Evolutionary conservation across 2,888 invertebrate species (phyloP).

Genomic region (Escarpia spicata): DNA sequence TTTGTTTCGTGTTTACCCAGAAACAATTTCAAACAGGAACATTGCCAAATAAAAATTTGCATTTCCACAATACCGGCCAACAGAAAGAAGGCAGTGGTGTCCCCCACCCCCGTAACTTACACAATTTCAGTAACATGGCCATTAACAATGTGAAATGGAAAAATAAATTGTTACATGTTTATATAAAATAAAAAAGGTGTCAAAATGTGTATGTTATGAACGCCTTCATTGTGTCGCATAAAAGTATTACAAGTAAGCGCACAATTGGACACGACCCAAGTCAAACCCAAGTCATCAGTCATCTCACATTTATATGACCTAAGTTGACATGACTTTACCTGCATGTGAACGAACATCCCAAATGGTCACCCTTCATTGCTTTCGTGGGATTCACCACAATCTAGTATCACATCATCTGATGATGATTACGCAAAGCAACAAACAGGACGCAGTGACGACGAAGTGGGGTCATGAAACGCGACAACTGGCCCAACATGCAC

Average conservation of each 20-base stretch:
- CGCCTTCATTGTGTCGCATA: neutral
- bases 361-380: neutral
- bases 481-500: neutral
- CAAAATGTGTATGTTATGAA: neutral
- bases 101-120: too few species aligned
- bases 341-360: neutral
- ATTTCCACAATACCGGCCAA: too few species aligned
- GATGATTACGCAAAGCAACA: neutral
- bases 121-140: too few species aligned
- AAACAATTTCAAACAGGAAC: too few species aligned
- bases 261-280: neutral
- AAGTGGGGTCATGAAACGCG: neutral
- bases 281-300: neutral
- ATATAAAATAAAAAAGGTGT: too few species aligned
- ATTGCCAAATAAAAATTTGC: too few species aligned
- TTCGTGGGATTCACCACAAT: neutral
- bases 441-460: neutral
- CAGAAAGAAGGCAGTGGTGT: too few species aligned
- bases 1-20: neutral
- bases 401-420: neutral
- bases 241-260: neutral
- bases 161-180: too few species aligned
- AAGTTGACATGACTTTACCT: neutral
- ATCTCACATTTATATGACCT: neutral
- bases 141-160: too few species aligned